Evolutionary conservation across 2,113 vertebrate genomes (phyloP).

Genomic region (Mesoclemmys tuberculata): DNA sequence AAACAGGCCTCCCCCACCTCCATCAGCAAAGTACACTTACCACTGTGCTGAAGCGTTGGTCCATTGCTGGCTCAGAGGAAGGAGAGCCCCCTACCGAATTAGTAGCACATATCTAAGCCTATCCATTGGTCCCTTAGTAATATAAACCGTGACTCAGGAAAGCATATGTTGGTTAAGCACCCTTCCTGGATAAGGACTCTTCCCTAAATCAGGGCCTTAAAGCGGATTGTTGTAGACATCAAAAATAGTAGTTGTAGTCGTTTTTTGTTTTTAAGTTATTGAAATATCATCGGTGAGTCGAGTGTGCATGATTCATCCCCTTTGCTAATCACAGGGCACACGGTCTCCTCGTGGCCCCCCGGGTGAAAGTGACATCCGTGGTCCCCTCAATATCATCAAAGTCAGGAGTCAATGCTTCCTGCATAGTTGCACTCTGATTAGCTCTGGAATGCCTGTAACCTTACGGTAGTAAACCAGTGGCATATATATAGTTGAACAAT

Average conservation of each 20-base stretch:
- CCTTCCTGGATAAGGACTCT: not conserved
- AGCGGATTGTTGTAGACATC: not conserved
- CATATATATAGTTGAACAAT: slow-evolving; percentile 82
- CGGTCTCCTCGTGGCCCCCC: not conserved
- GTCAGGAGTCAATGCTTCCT: slow-evolving; percentile 49
- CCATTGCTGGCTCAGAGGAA: slow-evolving; percentile 28
- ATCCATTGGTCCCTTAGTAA: not conserved
- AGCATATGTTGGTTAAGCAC: not conserved
- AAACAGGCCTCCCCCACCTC: not conserved
- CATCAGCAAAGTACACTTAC: not conserved
- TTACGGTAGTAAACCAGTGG: slow-evolving; percentile 59
- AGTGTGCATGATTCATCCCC: not conserved
- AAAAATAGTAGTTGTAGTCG: not conserved
- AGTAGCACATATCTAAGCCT: not conserved
- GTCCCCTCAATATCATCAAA: not conserved
- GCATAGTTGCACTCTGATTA: slow-evolving; percentile 47
- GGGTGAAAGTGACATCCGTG: not conserved
- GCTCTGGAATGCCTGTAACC: slow-evolving; percentile 48
- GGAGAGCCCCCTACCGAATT: slow-evolving; percentile 58
- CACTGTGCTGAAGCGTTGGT: not conserved
- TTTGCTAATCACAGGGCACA: not conserved
- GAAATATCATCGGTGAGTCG: not conserved
- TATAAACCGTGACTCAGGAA: not conserved
- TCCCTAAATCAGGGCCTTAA: not conserved
- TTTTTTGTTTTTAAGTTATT: not conserved